phyloP scores from a whole-genome alignment of 2,888 invertebrate genomes.

The Ecdyonurus torrentis region DNA sequence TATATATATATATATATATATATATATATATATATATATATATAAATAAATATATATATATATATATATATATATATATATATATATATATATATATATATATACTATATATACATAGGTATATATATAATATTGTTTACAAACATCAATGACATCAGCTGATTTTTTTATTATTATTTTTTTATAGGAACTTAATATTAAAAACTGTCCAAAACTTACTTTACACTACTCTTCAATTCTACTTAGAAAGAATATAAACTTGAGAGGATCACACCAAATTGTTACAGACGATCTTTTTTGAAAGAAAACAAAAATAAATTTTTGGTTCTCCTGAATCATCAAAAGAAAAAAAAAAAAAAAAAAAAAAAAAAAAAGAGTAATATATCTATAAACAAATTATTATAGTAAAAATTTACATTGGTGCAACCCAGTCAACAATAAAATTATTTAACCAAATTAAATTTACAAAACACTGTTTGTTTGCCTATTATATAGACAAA shows the following conservation, averaged over 20 bases:
- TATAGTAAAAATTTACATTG: too few relatives aligned
- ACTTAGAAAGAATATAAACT: not conserved
- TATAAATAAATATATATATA: too few relatives aligned
- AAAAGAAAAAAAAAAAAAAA: not conserved
- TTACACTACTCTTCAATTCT: not conserved
- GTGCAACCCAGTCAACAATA: too few relatives aligned
- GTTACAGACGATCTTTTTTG: not conserved
- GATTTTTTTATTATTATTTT: too few relatives aligned
- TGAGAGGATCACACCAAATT: not conserved
- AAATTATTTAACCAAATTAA: too few relatives aligned
- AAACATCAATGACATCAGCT: not conserved
- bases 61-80: too few relatives aligned
- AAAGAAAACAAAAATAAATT: not conserved
- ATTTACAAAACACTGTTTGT: not conserved
- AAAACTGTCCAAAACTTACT: not conserved
- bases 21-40: too few relatives aligned
- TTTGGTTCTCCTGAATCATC: not conserved
- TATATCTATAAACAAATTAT: too few relatives aligned
- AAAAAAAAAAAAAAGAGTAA: not conserved
- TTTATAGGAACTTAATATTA: not conserved
- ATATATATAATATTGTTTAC: too few relatives aligned
- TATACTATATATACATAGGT: too few relatives aligned
- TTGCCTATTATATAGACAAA: not conserved
- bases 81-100: too few relatives aligned
- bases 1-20: too few relatives aligned